These are phyloP conservation scores for Ptychobarbus kaznakovi DNA, from an alignment of 2,797 vertebrate genomes.

Conservation along the genomic window DNA sequence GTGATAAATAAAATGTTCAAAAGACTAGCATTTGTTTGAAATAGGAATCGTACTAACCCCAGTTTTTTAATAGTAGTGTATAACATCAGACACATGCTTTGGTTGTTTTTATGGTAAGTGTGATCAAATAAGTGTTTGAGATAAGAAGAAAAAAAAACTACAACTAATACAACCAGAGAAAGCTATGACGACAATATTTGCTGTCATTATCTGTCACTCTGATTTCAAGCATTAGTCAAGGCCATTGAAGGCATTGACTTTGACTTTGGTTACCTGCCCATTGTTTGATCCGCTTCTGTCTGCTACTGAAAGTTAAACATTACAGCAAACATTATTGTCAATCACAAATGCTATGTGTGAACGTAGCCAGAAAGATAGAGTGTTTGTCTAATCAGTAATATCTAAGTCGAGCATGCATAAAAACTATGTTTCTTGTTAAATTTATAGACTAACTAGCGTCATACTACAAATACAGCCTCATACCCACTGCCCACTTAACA, in stretches of 20 bases:
- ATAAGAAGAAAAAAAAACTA: no score
- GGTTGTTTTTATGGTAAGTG: not conserved
- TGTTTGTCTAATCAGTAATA: constrained; percentile 7
- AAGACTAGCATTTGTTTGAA: not conserved
- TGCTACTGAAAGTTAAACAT: not conserved
- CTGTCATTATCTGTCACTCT: not conserved
- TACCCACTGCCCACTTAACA: constrained; percentile 23
- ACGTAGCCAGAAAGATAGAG: not conserved
- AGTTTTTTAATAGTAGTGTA: no score
- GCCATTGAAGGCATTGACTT: constrained; percentile 3
- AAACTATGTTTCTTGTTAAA: not conserved
- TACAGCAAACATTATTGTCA: not conserved
- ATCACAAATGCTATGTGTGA: not conserved
- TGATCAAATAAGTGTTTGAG: not conserved
- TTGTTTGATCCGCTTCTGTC: not conserved
- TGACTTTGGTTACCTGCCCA: not conserved
- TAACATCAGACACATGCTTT: not conserved
- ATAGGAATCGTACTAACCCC: not conserved
- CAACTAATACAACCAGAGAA: not conserved
- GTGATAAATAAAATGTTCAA: not conserved
- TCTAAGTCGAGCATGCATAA: not conserved
- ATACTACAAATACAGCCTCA: constrained; percentile 4
- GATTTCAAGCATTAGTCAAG: not conserved
- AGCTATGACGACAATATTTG: not conserved
- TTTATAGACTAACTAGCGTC: not conserved